A percentile compares a stretch with the other conserved stretches of the same genome.
Conservation (phyloP, 2,888 invertebrate genomes). For the Cremastobaeus sp. region DNA sequence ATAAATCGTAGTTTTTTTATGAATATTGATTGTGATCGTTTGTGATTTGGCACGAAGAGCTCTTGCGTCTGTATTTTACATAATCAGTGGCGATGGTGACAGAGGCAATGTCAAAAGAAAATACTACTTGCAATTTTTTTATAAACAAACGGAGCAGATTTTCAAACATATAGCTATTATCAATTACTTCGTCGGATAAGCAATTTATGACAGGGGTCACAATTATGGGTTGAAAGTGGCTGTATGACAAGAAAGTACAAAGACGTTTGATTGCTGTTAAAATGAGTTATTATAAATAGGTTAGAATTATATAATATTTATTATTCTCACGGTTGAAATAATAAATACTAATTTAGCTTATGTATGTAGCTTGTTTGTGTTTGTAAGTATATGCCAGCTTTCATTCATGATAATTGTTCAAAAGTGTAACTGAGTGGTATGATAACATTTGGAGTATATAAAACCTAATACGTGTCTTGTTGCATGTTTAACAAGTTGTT, state of each 20-base stretch:
- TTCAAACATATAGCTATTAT: background rate
- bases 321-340: background rate
- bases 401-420: too few relatives aligned
- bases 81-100: constrained; percentile 2
- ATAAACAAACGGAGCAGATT: constrained; percentile 19
- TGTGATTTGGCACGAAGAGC: too few relatives aligned
- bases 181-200: constrained; percentile 1
- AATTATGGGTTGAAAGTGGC: constrained; percentile 23
- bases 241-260: constrained; percentile 2
- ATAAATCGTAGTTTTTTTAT: too few relatives aligned
- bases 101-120: constrained; percentile 37
- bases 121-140: constrained; percentile 11
- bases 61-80: too few relatives aligned
- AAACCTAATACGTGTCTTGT: too few relatives aligned
- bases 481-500: too few relatives aligned
- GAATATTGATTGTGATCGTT: too few relatives aligned
- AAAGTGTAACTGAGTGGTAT: too few relatives aligned
- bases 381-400: too few relatives aligned
- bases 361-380: too few relatives aligned
- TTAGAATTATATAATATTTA: constrained; percentile 56
- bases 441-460: too few relatives aligned
- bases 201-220: background rate
- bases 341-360: background rate
- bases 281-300: constrained; percentile 38
- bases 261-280: constrained; percentile 1